Percentiles rank a stretch among this genome's conserved stretches.
These are phyloP conservation scores for Pachycephus smyrnensis DNA, from an alignment of 2,888 invertebrate species.

Conservation along the genomic window DNA sequence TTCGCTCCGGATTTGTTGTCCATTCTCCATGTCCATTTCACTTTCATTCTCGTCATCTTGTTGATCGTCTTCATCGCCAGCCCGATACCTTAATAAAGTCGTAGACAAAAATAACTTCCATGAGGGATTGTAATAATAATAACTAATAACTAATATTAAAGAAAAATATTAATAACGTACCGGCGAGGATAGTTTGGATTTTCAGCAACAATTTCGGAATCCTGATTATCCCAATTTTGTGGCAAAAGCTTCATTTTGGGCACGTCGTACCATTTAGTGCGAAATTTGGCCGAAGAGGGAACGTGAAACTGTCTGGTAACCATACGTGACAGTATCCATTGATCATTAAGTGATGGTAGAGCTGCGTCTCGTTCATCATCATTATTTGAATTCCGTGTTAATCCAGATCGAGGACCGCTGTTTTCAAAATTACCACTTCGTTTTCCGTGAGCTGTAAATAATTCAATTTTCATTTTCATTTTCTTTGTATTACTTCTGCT, in stretches of 20 bases:
- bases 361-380: constrained; percentile 6
- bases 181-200: no score
- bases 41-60: not conserved
- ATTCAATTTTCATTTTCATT: not conserved
- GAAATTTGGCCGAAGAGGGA: constrained; percentile 30
- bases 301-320: constrained; percentile 35
- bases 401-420: constrained; percentile 8
- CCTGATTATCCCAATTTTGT: constrained; percentile 27
- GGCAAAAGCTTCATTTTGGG: constrained; percentile 28
- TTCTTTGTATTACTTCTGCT: constrained; percentile 19
- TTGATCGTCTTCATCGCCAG: not conserved
- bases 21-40: constrained; percentile 4
- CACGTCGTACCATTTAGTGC: constrained; percentile 27
- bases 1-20: no score
- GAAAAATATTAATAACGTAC: no score
- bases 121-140: not conserved
- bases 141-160: no score
- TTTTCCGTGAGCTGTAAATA: constrained; percentile 74
- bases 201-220: constrained; percentile 14
- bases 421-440: constrained; percentile 64
- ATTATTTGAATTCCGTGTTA: not conserved
- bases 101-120: not conserved
- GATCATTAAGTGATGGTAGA: constrained; percentile 28
- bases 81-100: no score
- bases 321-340: constrained; percentile 45